Evolutionary conservation across 2,797 vertebrate species (phyloP), one percentile per base, ranked within the genome.

Genomic region (Vireo griseus): DNA sequence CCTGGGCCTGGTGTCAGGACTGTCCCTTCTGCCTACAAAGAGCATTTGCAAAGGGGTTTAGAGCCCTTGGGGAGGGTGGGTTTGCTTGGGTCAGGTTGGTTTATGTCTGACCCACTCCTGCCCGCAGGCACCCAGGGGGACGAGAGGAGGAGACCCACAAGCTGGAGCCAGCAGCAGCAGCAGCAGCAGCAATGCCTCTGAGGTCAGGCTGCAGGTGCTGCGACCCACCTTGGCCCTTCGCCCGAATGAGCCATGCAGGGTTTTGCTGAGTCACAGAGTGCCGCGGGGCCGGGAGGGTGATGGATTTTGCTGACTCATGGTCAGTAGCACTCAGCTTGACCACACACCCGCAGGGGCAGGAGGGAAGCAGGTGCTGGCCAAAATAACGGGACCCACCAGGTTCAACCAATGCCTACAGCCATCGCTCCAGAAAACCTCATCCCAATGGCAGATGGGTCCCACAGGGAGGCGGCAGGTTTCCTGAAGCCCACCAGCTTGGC

Each of bases 191-290:
- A 0, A 29, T n/a, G 55, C 25, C 44, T 47, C 44, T 8, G 12
- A 59, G n/a, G 11, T 79, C 5, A 3, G 58, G 59, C 62, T 69
- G 6, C 22, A 13, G 13, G 26, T 22, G 42, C 74, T 61, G 52
- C 4, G 76, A 69, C 72, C 61, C 8, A 5, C 31, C 55, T 86
- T 88, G 65, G 90, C 33, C 57, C 13, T 29, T 48, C 50, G 90
- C 86, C 94, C 0, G 0, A 42, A 71, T 59, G n/a, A 90, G 66
- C 68, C 2, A 5, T 2, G 1, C 0, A 0, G 54, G 21, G 15
- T 92, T 92, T 71, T 77, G 93, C 94, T 94, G 96, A 96, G 90
- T 96, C 96, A 96, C 1, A 0, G 47, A 11, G 52, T 2, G 19
- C 86, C 8, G 0, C 5, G 0, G 55, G 92, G 74, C 82, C 2